Evolutionary conservation across 2,888 invertebrate genomes (phyloP).

Genomic region (Drosophila suboccidentalis): DNA sequence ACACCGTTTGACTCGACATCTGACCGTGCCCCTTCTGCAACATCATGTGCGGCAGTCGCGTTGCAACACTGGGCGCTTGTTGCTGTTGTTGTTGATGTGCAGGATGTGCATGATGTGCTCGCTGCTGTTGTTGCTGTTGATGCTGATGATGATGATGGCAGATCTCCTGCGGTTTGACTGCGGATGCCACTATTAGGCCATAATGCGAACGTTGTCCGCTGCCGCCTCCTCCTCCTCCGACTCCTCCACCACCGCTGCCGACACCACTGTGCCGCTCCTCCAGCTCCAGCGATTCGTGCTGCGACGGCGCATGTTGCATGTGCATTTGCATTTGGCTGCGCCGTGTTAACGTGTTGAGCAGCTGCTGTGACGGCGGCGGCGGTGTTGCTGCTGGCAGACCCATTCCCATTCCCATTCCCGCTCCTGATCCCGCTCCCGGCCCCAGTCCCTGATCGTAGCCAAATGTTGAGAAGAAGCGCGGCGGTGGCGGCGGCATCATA

Average conservation of each 20-base stretch:
- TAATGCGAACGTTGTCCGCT: conserved; percentile 64
- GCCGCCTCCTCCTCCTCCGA: conserved; percentile 3
- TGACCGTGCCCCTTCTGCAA: conserved; percentile 42
- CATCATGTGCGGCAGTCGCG: conserved; percentile 59
- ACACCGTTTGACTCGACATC: conserved; percentile 35
- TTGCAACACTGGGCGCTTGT: conserved; percentile 59
- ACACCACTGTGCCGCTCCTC: conserved; percentile 79
- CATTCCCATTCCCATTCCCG: conserved; percentile 55
- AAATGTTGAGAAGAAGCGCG: conserved; percentile 85
- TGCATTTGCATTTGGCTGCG: conserved; percentile 69
- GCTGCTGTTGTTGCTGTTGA: conserved; percentile 82
- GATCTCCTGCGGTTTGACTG: conserved; percentile 69
- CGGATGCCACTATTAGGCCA: conserved; percentile 61
- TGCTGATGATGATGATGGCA: conserved; percentile 85
- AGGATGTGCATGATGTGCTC: conserved; percentile 68
- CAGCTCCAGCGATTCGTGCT: conserved; percentile 81
- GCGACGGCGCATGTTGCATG: conserved; percentile 61
- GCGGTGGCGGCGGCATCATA: conserved; percentile 71
- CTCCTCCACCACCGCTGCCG: conserved; percentile 3
- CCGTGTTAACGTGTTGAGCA: conserved; percentile 69
- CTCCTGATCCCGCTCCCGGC: conserved; percentile 4
- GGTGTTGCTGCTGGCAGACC: conserved; percentile 52
- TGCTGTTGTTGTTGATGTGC: conserved; percentile 77
- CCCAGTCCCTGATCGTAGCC: conserved; percentile 82
- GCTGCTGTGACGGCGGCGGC: conserved; percentile 40